phyloP scores from a whole-genome alignment of 2,888 invertebrate genomes.

The Lasioglossum vierecki region DNA sequence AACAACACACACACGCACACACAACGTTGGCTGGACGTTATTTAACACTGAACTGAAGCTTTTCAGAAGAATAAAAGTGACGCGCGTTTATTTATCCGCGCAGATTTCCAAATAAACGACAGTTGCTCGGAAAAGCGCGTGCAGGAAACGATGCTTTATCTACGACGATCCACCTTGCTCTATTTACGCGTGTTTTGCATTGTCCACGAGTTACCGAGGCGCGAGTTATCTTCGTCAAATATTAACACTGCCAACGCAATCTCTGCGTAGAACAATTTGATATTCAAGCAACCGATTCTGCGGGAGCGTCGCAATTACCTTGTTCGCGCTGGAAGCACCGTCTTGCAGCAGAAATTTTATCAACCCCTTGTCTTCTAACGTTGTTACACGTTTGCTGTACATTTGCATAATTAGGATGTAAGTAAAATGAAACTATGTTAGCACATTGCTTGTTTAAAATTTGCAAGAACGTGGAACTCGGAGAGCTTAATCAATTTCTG shows the following conservation, averaged over 20 bases:
- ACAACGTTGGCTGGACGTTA: too few relatives aligned
- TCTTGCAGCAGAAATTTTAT: background rate
- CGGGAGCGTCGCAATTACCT: conserved; percentile 3
- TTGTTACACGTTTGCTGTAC: too few relatives aligned
- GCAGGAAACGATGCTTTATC: background rate
- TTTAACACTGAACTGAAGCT: background rate
- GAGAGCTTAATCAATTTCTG: background rate
- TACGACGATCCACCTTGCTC: background rate
- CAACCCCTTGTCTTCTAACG: background rate
- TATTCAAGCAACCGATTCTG: conserved; percentile 13
- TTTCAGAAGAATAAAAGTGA: background rate
- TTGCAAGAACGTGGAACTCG: background rate
- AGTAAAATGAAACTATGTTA: background rate
- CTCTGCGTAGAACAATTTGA: conserved; percentile 32
- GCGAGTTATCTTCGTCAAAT: conserved; percentile 75
- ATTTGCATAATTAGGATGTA: background rate
- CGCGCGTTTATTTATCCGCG: background rate
- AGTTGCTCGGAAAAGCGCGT: background rate
- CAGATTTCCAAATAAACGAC: background rate
- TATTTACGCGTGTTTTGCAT: conserved; percentile 50
- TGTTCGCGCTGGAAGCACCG: background rate
- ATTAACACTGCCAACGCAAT: conserved; percentile 71
- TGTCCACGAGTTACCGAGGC: conserved; percentile 9
- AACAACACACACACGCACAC: background rate
- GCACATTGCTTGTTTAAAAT: background rate